phyloP scores from a whole-genome alignment of 2,113 vertebrate species.

The Pomatostomus ruficeps region DNA sequence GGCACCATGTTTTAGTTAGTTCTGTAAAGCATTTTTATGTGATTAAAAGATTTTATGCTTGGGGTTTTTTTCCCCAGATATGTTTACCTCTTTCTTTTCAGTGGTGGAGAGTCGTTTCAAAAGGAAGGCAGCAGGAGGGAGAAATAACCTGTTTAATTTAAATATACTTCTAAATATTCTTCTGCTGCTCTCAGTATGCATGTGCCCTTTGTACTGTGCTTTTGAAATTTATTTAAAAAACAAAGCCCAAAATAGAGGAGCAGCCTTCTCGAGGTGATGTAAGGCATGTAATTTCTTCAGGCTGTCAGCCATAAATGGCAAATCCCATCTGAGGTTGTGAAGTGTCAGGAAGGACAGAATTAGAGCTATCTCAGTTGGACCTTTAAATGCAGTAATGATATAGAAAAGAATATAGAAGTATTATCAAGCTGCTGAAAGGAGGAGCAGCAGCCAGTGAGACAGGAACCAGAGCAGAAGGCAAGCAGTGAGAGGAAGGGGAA shows the following conservation, averaged over 20 bases:
- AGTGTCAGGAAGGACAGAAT: not conserved
- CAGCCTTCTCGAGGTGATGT: not conserved
- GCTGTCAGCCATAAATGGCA: slow-evolving; percentile 20
- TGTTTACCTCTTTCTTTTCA: not conserved
- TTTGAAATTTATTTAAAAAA: not conserved
- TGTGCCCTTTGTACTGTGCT: not conserved
- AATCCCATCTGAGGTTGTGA: not conserved
- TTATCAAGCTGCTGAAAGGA: not conserved
- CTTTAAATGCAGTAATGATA: not conserved
- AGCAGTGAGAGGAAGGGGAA: not conserved
- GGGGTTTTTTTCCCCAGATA: not conserved
- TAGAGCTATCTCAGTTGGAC: not conserved
- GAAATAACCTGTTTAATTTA: not conserved
- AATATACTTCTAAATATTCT: not conserved
- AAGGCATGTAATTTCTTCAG: slow-evolving; percentile 6
- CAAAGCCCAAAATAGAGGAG: not conserved
- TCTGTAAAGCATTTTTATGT: not conserved
- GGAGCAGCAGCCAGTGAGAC: not conserved
- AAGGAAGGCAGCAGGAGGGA: not conserved
- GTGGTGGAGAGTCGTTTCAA: not conserved
- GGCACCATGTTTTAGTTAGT: not conserved
- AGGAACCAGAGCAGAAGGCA: not conserved
- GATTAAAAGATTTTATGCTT: not conserved
- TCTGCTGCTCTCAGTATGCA: not conserved
- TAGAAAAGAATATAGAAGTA: not conserved